These are phyloP conservation scores for Margaritifera margaritifera DNA, from an alignment of 2,888 invertebrate species.

Conservation along the genomic window DNA sequence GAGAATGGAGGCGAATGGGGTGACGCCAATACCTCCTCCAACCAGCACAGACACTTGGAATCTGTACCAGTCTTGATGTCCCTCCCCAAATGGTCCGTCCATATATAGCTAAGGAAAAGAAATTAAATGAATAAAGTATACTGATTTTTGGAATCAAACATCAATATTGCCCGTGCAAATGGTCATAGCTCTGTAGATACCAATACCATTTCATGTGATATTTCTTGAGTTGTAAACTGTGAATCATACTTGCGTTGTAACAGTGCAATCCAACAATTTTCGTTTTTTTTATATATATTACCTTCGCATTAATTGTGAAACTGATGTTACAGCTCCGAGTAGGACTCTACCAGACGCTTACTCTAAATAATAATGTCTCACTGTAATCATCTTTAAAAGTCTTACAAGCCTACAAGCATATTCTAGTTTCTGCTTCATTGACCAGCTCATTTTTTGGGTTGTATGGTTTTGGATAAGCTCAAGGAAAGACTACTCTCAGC, in stretches of 20 bases:
- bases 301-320: no score
- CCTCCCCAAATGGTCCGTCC: conserved; percentile 80
- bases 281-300: no score
- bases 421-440: no score
- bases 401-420: no score
- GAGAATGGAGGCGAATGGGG: conserved; percentile 79
- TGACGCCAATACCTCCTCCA: conserved; percentile 80
- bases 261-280: background rate
- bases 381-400: no score
- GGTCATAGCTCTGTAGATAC: background rate
- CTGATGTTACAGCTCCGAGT: no score
- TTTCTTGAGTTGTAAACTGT: background rate
- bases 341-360: no score
- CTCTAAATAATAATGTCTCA: no score
- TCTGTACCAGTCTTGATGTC: conserved; percentile 80
- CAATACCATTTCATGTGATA: background rate
- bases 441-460: no score
- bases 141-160: background rate
- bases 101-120: conserved; percentile 72
- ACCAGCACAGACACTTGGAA: conserved; percentile 78
- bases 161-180: background rate
- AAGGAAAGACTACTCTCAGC: no score
- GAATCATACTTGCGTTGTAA: background rate
- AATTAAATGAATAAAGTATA: background rate
- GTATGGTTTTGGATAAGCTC: no score